A percentile compares a stretch with the other conserved stretches of the same genome.
Conservation (phyloP, 2,113 vertebrate species). For the Hippocampus mohnikei region DNA sequence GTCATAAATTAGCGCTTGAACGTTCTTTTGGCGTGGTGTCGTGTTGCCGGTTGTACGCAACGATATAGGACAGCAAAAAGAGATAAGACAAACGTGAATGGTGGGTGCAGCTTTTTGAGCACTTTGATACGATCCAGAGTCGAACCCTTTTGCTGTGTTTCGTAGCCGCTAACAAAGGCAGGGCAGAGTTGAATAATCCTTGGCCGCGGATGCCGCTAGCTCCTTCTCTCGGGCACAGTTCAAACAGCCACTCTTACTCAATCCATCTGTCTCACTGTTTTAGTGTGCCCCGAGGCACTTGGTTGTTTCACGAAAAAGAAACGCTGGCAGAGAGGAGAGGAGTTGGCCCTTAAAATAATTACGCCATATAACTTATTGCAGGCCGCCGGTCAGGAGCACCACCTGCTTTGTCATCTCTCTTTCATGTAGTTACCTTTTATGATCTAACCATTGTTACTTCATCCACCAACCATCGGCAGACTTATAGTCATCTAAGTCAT, state of each 20-base stretch:
- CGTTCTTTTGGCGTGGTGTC: no score
- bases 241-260: conserved; percentile 4
- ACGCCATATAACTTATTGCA: not conserved
- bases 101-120: not conserved
- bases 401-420: not conserved
- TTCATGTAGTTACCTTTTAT: not conserved
- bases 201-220: not conserved
- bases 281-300: not conserved
- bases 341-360: conserved; percentile 6
- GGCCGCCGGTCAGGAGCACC: not conserved
- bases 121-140: not conserved
- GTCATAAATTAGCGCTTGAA: no score
- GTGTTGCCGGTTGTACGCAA: no score
- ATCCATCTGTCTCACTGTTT: conserved; percentile 2
- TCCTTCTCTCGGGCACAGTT: not conserved
- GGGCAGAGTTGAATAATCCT: not conserved
- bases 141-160: not conserved
- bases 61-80: no score
- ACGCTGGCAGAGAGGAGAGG: not conserved
- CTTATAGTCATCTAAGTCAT: no score
- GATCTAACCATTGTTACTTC: not conserved
- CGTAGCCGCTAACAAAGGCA: not conserved
- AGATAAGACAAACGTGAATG: no score
- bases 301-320: not conserved
- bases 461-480: not conserved